Percentiles rank a stretch among this genome's conserved stretches.
phyloP scores from a whole-genome alignment of 2,113 vertebrate genomes.

The Ardeotis arabs region DNA sequence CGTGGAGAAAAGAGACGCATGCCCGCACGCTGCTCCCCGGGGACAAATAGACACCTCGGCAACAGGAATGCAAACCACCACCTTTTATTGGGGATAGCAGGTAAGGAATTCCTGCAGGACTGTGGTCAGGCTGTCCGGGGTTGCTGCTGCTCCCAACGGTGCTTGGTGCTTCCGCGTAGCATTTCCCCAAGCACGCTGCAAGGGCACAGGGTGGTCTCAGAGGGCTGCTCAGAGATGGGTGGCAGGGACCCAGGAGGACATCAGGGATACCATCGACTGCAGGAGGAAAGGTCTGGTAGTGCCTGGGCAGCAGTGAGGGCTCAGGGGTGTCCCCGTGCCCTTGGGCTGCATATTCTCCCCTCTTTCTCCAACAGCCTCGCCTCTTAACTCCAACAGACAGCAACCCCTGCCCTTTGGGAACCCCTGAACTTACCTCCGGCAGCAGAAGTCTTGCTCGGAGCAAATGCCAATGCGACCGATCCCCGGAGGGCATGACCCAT shows the following conservation, averaged over 20 bases:
- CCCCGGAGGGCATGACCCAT: neutral
- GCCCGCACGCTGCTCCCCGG: rapidly evolving
- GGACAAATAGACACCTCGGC: neutral
- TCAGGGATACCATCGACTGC: conserved; percentile 59
- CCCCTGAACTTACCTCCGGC: conserved; percentile 18
- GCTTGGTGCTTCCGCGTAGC: neutral
- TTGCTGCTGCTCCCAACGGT: rapidly evolving
- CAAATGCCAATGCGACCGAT: conserved; percentile 12
- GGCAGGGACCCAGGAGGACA: neutral
- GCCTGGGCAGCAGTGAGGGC: neutral
- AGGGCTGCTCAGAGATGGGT: rapidly evolving
- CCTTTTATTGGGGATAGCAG: neutral
- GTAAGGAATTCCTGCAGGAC: neutral
- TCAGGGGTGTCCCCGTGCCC: neutral
- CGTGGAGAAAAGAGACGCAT: rapidly evolving
- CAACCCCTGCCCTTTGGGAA: neutral
- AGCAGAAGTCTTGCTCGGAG: conserved; percentile 37
- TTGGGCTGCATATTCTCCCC: neutral
- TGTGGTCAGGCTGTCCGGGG: rapidly evolving
- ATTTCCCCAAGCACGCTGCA: rapidly evolving
- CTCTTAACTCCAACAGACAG: neutral
- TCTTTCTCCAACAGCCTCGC: neutral
- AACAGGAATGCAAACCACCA: neutral
- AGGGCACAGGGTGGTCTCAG: neutral
- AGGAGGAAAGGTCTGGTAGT: neutral